Conservation (phyloP, 2,888 invertebrate genomes). For the Ophion obscuratus region DNA sequence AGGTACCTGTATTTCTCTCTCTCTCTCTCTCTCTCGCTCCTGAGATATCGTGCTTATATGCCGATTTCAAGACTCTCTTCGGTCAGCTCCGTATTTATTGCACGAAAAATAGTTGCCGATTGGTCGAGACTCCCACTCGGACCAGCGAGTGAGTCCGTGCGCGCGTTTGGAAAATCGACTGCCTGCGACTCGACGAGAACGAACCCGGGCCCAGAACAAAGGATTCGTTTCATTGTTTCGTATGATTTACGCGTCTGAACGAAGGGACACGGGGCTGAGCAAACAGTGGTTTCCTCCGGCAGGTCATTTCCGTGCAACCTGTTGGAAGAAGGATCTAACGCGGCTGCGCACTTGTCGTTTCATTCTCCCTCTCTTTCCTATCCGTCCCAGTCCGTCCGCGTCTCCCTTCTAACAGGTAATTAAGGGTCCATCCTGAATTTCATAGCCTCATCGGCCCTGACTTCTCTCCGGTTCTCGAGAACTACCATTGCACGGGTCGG, state of each 20-base stretch:
- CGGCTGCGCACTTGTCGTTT: slow-evolving; percentile 64
- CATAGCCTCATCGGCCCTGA: slow-evolving; percentile 52
- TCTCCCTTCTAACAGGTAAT: slow-evolving; percentile 73
- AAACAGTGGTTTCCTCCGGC: slow-evolving; percentile 32
- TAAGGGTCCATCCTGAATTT: slow-evolving; percentile 76
- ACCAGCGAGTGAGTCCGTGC: neutral
- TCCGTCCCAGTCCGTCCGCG: neutral
- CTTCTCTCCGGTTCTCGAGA: slow-evolving; percentile 15
- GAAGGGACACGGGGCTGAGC: slow-evolving; percentile 46
- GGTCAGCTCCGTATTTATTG: slow-evolving; percentile 7
- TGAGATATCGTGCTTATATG: neutral
- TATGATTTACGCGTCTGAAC: slow-evolving; percentile 65
- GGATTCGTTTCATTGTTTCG: slow-evolving; percentile 63
- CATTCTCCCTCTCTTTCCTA: slow-evolving; percentile 33
- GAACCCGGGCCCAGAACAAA: slow-evolving; percentile 60
- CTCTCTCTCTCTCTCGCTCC: slow-evolving; percentile 1
- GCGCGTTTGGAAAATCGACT: slow-evolving; percentile 30
- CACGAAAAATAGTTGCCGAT: slow-evolving; percentile 3
- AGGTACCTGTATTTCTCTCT: slow-evolving; percentile 52
- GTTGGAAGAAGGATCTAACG: slow-evolving; percentile 31
- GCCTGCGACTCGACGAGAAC: slow-evolving; percentile 24
- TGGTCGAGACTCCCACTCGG: neutral
- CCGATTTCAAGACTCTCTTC: slow-evolving; percentile 11
- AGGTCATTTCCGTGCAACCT: slow-evolving; percentile 65
- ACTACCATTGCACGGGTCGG: slow-evolving; percentile 24